These are phyloP conservation scores for Xanthostigma xanthostigma DNA, from an alignment of 2,888 invertebrate species.

Conservation along the genomic window DNA sequence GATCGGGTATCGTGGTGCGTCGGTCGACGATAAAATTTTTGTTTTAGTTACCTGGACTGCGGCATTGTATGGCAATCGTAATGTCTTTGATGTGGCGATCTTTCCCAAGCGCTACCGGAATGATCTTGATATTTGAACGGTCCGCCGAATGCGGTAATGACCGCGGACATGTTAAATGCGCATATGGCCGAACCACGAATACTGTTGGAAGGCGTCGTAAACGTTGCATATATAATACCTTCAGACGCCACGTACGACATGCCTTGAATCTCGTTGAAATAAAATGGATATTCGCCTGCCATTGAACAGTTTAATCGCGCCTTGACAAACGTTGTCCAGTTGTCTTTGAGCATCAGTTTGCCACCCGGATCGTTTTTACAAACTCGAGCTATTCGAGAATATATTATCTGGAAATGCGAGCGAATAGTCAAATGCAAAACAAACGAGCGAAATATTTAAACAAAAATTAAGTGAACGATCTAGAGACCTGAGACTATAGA, in stretches of 20 bases:
- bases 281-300: constrained; percentile 74
- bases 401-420: constrained; percentile 47
- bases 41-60: constrained; percentile 15
- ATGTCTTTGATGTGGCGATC: constrained; percentile 39
- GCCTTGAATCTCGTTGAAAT: constrained; percentile 80
- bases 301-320: constrained; percentile 72
- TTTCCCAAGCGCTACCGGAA: constrained; percentile 63
- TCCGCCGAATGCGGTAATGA: constrained; percentile 68
- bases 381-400: constrained; percentile 79
- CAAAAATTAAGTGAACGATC: not conserved
- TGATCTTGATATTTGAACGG: constrained; percentile 74
- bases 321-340: constrained; percentile 86
- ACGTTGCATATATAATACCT: constrained; percentile 68
- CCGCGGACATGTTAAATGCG: constrained; percentile 70
- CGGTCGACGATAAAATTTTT: no score
- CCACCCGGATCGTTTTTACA: constrained; percentile 84
- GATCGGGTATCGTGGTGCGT: no score
- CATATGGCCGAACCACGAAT: constrained; percentile 87
- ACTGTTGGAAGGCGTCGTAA: constrained; percentile 73
- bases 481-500: no score
- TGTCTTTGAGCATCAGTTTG: constrained; percentile 58
- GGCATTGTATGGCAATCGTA: constrained; percentile 40
- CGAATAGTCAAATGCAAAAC: not conserved
- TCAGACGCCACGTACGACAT: constrained; percentile 63
- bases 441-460: not conserved